Evolutionary conservation across 1,140 invertebrate genomes (phyloP).

Genomic region (Agraylea sexmaculata): DNA sequence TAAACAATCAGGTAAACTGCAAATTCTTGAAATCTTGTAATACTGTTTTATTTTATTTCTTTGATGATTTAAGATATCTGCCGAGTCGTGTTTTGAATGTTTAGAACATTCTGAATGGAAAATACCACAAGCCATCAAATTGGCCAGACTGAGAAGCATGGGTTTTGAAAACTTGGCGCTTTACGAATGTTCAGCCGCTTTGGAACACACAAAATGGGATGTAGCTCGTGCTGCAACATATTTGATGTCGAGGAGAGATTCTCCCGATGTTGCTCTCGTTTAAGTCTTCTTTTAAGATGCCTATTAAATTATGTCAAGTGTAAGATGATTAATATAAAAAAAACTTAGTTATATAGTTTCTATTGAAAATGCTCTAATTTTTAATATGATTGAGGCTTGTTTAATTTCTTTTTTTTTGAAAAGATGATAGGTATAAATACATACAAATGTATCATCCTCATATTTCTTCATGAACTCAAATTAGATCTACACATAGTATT

Average conservation of each 20-base stretch:
- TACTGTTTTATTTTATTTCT: conserved; percentile 1
- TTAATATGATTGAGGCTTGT: no score
- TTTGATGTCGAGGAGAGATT: conserved; percentile 10
- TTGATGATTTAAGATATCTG: conserved; percentile 47
- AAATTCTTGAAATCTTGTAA: conserved; percentile 3
- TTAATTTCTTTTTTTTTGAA: no score
- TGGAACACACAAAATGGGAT: conserved; percentile 17
- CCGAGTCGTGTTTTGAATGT: conserved; percentile 67
- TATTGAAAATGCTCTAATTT: no score
- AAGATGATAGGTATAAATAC: no score
- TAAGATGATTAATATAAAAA: no score
- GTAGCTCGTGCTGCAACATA: conserved; percentile 14
- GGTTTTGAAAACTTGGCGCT: conserved; percentile 12
- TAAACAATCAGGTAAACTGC: conserved; percentile 65
- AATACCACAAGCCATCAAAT: conserved; percentile 78
- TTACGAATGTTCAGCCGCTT: conserved; percentile 12
- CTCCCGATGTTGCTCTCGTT: conserved; percentile 14
- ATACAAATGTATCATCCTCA: no score
- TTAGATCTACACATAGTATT: no score
- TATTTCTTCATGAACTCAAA: no score
- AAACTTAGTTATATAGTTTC: no score
- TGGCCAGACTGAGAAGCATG: conserved; percentile 47
- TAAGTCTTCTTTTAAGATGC: no score
- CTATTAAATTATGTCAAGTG: no score
- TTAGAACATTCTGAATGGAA: conserved; percentile 80